Conservation (phyloP, 2,113 vertebrate species). For the Microcebus jonahi region DNA sequence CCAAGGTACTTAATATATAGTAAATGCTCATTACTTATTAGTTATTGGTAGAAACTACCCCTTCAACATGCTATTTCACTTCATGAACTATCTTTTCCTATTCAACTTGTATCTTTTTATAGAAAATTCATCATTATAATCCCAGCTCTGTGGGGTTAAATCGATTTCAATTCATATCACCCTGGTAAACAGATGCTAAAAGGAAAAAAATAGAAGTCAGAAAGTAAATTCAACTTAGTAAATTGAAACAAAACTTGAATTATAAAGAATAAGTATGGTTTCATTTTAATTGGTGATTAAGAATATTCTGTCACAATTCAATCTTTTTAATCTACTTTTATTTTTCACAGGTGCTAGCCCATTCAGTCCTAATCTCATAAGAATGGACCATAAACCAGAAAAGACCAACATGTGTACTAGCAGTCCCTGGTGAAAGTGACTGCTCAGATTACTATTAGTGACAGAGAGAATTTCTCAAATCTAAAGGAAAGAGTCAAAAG, state of each 20-base stretch:
- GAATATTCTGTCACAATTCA: conserved; percentile 17
- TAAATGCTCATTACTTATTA: neutral
- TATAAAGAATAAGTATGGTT: conserved; percentile 7
- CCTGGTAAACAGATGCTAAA: neutral
- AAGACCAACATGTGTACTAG: neutral
- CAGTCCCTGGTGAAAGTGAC: neutral
- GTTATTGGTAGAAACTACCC: neutral
- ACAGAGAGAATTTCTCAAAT: neutral
- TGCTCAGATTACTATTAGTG: neutral
- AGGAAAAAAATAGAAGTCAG: neutral
- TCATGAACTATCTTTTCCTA: neutral
- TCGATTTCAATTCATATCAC: neutral
- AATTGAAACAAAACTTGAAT: conserved; percentile 2
- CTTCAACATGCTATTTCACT: neutral
- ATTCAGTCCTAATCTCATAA: neutral
- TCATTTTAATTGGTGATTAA: neutral
- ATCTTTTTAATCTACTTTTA: neutral
- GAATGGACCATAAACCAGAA: neutral
- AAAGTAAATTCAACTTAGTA: conserved; percentile 24
- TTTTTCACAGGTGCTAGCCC: neutral
- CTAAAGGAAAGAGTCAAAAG: neutral
- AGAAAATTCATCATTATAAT: neutral
- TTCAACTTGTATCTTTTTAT: neutral
- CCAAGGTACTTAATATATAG: neutral
- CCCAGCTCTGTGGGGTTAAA: neutral